A percentile compares a stretch with the other conserved stretches of the same genome.
phyloP scores from a whole-genome alignment of 2,888 invertebrate genomes.

The Reticulitermes lucifugus region DNA sequence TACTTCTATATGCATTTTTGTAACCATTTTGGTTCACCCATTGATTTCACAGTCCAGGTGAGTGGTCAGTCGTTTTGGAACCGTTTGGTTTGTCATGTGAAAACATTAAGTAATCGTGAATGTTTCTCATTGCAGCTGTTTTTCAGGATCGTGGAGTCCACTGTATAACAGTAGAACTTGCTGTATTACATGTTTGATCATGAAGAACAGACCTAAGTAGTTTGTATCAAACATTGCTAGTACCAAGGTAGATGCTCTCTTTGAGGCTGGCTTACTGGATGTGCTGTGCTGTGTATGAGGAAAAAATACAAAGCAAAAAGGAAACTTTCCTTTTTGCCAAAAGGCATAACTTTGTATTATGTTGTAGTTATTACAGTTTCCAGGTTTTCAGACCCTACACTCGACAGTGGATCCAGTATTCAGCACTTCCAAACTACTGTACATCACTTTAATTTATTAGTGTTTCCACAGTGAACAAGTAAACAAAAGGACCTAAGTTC shows the following conservation, averaged over 20 bases:
- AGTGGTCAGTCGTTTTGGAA: not conserved
- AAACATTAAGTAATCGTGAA: not conserved
- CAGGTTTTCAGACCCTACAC: not conserved
- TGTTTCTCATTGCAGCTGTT: not conserved
- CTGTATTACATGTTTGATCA: not conserved
- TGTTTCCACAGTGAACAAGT: no score
- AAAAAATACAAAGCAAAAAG: not conserved
- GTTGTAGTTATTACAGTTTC: not conserved
- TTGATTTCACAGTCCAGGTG: no score
- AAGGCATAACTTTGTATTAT: not conserved
- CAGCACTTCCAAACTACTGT: no score
- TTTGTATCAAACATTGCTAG: constrained; percentile 47
- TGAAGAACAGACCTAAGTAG: constrained; percentile 30
- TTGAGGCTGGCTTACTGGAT: not conserved
- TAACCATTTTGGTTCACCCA: no score
- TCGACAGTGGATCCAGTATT: no score
- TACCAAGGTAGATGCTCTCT: constrained; percentile 2
- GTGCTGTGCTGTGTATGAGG: not conserved
- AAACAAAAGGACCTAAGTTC: no score
- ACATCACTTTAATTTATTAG: no score
- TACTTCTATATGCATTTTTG: no score
- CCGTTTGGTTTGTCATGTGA: not conserved
- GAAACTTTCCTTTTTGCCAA: not conserved
- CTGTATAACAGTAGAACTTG: not conserved
- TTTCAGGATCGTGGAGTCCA: not conserved